Evolutionary conservation across 2,888 invertebrate species (phyloP).

Genomic region (Hypomecis punctinalis): DNA sequence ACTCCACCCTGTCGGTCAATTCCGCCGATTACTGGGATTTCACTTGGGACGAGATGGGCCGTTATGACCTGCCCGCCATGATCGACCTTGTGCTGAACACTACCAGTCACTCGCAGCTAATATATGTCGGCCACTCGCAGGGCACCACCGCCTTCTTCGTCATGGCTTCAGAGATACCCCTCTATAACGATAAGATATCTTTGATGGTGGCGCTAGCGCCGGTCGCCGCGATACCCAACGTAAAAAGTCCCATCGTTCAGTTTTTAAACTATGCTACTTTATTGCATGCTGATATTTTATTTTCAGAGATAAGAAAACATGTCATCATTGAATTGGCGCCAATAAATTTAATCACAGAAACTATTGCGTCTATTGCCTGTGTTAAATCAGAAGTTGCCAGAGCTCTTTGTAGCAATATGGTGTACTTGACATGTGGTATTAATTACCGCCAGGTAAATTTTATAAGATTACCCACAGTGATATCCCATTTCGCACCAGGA

Average conservation of each 20-base stretch:
- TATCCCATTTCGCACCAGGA: slow-evolving; percentile 59
- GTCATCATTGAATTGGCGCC: slow-evolving; percentile 21
- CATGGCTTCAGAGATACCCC: slow-evolving; percentile 84
- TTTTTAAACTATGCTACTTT: slow-evolving; percentile 34
- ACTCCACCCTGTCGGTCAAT: slow-evolving; percentile 67
- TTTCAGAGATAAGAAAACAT: slow-evolving; percentile 5
- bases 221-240: slow-evolving; percentile 49
- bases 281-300: neutral
- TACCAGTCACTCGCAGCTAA: slow-evolving; percentile 84
- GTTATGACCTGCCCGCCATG: slow-evolving; percentile 90
- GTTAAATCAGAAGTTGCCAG: slow-evolving; percentile 28
- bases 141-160: slow-evolving; percentile 86
- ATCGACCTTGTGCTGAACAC: slow-evolving; percentile 87
- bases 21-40: slow-evolving; percentile 84
- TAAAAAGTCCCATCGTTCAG: slow-evolving; percentile 41
- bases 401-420: slow-evolving; percentile 39
- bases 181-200: slow-evolving; percentile 86
- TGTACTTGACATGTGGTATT: slow-evolving; percentile 38
- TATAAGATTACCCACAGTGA: slow-evolving; percentile 41
- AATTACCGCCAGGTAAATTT: slow-evolving; percentile 38
- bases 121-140: slow-evolving; percentile 91
- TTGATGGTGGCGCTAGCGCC: slow-evolving; percentile 62
- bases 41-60: slow-evolving; percentile 92
- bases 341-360: slow-evolving; percentile 16
- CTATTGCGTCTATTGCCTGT: slow-evolving; percentile 32